Percentiles rank a stretch among this genome's conserved stretches.
These are phyloP conservation scores for Thaumatotibia leucotreta DNA, from an alignment of 1,140 invertebrate species.

Conservation along the genomic window DNA sequence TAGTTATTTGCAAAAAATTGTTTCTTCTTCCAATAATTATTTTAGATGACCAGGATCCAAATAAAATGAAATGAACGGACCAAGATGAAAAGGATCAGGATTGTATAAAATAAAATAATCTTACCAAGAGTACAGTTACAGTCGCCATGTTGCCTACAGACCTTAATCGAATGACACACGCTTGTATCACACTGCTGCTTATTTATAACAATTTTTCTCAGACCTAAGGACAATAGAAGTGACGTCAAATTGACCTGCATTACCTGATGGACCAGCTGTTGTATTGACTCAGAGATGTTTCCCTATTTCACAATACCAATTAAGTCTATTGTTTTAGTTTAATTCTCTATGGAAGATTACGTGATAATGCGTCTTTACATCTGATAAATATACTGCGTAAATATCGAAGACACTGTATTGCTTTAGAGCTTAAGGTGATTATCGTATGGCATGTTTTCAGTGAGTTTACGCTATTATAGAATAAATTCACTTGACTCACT, in stretches of 20 bases:
- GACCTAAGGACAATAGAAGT: neutral
- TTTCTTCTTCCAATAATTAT: neutral
- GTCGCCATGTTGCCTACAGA: neutral
- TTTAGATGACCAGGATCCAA: too few species aligned
- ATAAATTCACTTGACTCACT: too few species aligned
- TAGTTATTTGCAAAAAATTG: neutral
- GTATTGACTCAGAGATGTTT: neutral
- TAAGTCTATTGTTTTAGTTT: neutral
- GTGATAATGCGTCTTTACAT: neutral
- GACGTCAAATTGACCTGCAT: neutral
- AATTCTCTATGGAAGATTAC: neutral
- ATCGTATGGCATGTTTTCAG: too few species aligned
- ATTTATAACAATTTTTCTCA: neutral
- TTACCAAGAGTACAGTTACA: neutral
- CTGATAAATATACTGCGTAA: too few species aligned
- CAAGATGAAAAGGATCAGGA: too few species aligned
- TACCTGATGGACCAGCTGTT: neutral
- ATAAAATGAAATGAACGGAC: too few species aligned
- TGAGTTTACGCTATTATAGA: too few species aligned
- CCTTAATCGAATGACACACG: neutral
- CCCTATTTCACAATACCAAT: neutral
- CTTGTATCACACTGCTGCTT: neutral
- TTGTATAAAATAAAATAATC: neutral
- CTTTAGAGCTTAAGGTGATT: too few species aligned
- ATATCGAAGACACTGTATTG: too few species aligned